Conservation (phyloP, 2,113 vertebrate species). For the Eolophus roseicapilla region DNA sequence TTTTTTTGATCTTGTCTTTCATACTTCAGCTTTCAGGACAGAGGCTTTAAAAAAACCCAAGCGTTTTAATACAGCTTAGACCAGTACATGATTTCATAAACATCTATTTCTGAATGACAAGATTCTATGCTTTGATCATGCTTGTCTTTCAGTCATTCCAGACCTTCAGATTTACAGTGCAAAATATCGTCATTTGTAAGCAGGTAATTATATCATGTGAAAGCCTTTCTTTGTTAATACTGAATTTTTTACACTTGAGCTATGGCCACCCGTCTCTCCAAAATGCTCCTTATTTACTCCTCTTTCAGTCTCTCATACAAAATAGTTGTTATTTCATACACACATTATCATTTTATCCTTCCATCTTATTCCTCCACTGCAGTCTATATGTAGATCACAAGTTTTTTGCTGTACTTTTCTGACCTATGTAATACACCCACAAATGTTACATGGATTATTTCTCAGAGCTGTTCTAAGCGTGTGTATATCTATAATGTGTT, state of each 20-base stretch:
- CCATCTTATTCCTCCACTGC: background rate
- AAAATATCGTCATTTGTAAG: background rate
- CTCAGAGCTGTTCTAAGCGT: background rate
- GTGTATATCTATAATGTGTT: background rate
- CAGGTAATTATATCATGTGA: background rate
- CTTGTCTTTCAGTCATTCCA: background rate
- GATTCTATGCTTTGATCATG: background rate
- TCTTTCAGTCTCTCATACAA: background rate
- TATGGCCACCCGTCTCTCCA: background rate
- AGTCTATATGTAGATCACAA: background rate
- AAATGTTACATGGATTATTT: background rate
- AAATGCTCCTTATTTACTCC: background rate
- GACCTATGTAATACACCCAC: background rate
- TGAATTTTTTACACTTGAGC: background rate
- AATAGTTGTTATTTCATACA: background rate
- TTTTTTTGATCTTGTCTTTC: background rate
- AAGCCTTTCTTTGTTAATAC: background rate
- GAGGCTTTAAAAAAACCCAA: background rate
- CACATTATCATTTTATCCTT: background rate
- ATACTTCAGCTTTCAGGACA: background rate
- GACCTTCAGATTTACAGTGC: background rate
- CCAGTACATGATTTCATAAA: background rate
- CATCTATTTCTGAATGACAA: background rate
- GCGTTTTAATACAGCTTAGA: background rate
- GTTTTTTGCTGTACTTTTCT: background rate